Evolutionary conservation across 2,113 vertebrate genomes (phyloP).

Genomic region (Coreoperca whiteheadi): DNA sequence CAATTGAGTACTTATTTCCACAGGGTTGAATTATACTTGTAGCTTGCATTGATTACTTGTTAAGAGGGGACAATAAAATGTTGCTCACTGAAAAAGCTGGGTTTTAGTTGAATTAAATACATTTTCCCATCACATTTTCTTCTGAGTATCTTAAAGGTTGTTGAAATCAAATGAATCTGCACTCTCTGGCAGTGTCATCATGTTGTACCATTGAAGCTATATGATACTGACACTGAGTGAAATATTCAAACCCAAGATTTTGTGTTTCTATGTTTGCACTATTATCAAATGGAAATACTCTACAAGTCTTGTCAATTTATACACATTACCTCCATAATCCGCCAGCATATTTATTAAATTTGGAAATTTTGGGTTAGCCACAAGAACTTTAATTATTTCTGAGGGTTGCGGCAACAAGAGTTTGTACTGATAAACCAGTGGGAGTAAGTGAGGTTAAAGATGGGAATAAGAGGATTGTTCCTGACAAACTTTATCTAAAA

Average conservation of each 20-base stretch:
- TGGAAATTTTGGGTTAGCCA: not conserved
- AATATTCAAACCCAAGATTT: not conserved
- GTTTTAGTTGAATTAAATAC: not conserved
- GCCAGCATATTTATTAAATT: not conserved
- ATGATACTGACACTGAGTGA: no score
- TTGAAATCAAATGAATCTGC: not conserved
- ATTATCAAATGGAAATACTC: not conserved
- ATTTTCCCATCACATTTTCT: not conserved
- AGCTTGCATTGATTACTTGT: constrained; percentile 37
- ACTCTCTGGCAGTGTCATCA: not conserved
- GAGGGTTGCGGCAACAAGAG: not conserved
- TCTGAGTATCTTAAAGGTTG: not conserved
- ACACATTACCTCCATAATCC: not conserved
- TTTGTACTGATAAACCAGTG: not conserved
- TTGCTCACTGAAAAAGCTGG: constrained; percentile 27
- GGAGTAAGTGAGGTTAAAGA: no score
- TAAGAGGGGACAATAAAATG: constrained; percentile 65
- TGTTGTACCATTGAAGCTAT: not conserved
- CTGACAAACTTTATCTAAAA: not conserved
- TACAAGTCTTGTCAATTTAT: not conserved
- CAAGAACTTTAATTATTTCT: not conserved
- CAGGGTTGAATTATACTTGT: not conserved
- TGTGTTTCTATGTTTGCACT: not conserved
- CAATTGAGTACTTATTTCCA: constrained; percentile 3
- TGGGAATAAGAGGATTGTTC: no score